These are phyloP conservation scores for Dermatemys mawii DNA, from an alignment of 2,113 vertebrate genomes.

Conservation along the genomic window DNA sequence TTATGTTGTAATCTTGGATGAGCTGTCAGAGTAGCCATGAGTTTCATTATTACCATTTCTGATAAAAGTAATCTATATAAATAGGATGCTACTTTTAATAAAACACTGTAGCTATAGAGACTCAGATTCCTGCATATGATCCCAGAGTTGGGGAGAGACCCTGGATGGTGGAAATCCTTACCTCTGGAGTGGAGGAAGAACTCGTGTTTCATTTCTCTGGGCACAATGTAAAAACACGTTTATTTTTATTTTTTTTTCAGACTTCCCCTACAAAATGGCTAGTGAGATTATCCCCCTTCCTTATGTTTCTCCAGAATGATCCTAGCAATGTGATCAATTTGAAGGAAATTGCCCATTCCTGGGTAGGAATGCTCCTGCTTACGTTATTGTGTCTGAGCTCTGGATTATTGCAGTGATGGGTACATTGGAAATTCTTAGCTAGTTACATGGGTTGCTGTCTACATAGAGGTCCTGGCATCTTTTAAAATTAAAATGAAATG, in stretches of 20 bases:
- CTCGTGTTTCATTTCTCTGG: neutral
- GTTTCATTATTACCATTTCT: neutral
- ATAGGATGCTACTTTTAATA: neutral
- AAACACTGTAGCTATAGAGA: neutral
- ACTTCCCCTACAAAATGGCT: neutral
- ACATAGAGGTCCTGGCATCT: neutral
- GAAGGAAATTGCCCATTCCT: neutral
- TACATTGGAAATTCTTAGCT: neutral
- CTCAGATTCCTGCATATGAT: accelerated
- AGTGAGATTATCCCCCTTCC: neutral
- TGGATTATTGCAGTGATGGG: neutral
- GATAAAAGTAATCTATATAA: neutral
- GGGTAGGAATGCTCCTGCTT: neutral
- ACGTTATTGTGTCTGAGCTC: neutral
- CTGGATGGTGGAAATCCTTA: neutral
- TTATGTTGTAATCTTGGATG: neutral
- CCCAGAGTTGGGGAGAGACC: neutral
- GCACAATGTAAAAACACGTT: neutral
- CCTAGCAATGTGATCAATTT: neutral
- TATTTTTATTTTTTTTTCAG: neutral
- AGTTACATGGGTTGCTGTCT: neutral
- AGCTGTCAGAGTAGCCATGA: neutral
- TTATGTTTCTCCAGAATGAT: neutral
- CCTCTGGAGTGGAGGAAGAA: neutral
- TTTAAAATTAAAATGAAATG: neutral